A percentile compares a stretch with the other conserved stretches of the same genome.
Conservation (phyloP, 2,797 vertebrate genomes). For the Oreochromis grahami region DNA sequence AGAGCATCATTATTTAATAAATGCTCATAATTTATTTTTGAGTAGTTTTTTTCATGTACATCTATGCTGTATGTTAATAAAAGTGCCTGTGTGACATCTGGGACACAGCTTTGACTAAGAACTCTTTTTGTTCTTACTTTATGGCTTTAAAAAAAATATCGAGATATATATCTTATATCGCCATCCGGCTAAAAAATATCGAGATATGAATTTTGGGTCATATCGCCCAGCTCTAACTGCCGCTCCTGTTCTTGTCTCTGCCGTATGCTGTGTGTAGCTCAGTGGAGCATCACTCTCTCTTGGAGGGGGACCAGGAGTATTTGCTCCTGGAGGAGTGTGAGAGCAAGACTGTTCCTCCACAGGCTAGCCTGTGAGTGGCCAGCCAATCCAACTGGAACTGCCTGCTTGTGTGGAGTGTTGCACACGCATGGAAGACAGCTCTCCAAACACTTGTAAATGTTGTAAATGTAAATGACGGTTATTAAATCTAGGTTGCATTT, state of each 20-base stretch:
- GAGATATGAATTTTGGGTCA: too few species aligned
- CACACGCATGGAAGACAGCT: background rate
- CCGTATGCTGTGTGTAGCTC: conserved; percentile 65
- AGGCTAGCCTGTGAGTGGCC: conserved; percentile 82
- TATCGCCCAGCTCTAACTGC: too few species aligned
- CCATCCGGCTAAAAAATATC: too few species aligned
- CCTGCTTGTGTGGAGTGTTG: conserved; percentile 63
- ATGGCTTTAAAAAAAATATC: too few species aligned
- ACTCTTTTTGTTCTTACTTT: too few species aligned
- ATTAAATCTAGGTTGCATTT: background rate
- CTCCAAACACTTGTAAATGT: background rate
- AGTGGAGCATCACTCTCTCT: conserved; percentile 77
- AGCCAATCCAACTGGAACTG: conserved; percentile 54
- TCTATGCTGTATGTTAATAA: too few species aligned
- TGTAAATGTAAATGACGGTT: background rate
- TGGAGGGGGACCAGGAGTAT: conserved; percentile 92
- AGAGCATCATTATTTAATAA: too few species aligned
- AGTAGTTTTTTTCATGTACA: too few species aligned
- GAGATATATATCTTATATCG: too few species aligned
- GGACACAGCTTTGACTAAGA: too few species aligned
- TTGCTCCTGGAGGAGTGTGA: conserved; percentile 98
- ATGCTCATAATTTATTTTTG: too few species aligned
- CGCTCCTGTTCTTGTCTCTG: conserved; percentile 30
- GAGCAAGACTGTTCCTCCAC: conserved; percentile 87
- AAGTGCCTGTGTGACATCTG: too few species aligned